Base-by-base conservation (phyloP, 1,140 invertebrate genomes). In the Aphelenchoides fujianensis region DNA sequence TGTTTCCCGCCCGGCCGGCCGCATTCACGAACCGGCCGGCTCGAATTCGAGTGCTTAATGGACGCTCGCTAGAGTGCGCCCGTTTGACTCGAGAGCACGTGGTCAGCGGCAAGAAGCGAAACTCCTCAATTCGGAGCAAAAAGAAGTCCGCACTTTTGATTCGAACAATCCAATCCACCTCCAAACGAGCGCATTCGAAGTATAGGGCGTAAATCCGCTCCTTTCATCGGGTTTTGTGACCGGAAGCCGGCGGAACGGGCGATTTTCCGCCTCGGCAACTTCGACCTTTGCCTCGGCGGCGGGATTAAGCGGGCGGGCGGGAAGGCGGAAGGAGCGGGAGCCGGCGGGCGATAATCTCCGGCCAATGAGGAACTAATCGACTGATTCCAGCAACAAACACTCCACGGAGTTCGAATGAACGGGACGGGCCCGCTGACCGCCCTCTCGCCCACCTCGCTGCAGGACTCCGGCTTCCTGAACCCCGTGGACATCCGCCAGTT, bases 381-480 rank as follows among this genome's bases (percentile, higher is more conserved):
- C 41, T 12, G 5, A 19, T 71, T 71, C 5, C 68, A 71, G 70
- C 62, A 71, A 71, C 63, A 69, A 70, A 54, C 70, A 19, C n/a
- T 71, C 27, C 34, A 71, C 36, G 70, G 70, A 1, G 64, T 71
- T 5, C 70, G 70, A 16, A 32, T 70, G 19, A 71, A 34, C 28
- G 70, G 70, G 9, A 55, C 68, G 5, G 70, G 70, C 12, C 70
- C 70, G 28, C 27, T 71, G 0, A 34, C 68, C 2, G 70, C 64
- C 7, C 37, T 32, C n/a, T 68, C 66, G 1, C 66, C 66, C 16
- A 68, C 66, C 16, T 12, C 66, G 9, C 19, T 67, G 9, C 66
- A 64, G 16, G 66, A 68, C 2, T 9, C 9, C 16, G 31, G 31
- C 2, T 9, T 68, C n/a, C 23, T 68, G 48, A n/a, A 67, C n/a